Conservation (phyloP, 1,140 invertebrate genomes). For the Drosophila orena region DNA sequence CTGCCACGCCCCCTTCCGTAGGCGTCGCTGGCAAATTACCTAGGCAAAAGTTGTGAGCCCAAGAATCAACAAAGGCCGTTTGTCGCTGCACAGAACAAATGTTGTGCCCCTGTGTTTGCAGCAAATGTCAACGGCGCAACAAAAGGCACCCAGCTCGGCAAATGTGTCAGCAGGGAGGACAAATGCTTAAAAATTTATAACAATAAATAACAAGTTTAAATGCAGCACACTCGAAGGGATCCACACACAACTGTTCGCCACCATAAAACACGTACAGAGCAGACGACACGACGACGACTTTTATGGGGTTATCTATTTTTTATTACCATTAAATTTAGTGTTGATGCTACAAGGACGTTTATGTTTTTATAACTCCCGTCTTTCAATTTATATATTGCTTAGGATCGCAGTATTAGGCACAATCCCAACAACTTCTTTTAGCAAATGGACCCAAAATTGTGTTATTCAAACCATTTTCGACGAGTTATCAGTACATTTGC, state of each 20-base stretch:
- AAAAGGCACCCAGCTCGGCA: conserved; percentile 61
- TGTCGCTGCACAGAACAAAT: conserved; percentile 47
- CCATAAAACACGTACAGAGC: background rate
- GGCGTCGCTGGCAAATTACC: conserved; percentile 66
- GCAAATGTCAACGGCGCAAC: conserved; percentile 47
- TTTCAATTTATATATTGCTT: too few species aligned
- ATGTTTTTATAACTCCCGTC: background rate
- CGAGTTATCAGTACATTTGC: background rate
- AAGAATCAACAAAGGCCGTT: conserved; percentile 57
- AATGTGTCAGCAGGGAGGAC: conserved; percentile 5
- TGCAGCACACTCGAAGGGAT: conserved; percentile 16
- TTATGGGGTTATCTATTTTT: conserved; percentile 21
- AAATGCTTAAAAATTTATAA: conserved; percentile 47
- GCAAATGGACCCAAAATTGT: background rate
- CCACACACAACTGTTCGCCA: background rate
- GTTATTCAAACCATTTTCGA: background rate
- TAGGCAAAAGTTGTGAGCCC: conserved; percentile 51
- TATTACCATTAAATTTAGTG: conserved; percentile 14
- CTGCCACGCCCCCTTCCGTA: conserved; percentile 11
- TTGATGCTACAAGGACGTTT: background rate
- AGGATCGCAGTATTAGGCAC: too few species aligned
- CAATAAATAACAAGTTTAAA: conserved; percentile 45
- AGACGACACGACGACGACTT: background rate
- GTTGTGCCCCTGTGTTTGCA: conserved; percentile 15
- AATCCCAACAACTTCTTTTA: too few species aligned